Conservation (phyloP, 2,797 vertebrate species). For the Poeciliopsis gracilis region DNA sequence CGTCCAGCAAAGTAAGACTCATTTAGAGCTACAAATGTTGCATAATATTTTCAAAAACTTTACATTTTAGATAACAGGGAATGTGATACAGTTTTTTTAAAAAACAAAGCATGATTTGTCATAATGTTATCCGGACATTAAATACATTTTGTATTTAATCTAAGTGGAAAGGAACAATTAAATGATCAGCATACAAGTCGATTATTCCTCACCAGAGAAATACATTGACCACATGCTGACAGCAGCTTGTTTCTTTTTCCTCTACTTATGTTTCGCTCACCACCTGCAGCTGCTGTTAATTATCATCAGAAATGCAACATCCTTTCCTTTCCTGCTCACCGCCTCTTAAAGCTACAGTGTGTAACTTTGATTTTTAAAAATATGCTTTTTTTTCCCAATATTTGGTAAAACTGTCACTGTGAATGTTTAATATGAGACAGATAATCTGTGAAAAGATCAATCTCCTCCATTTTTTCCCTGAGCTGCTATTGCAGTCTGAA, state of each 20-base stretch:
- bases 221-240: not conserved
- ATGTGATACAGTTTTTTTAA: not conserved
- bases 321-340: constrained; percentile 12
- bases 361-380: too few species aligned
- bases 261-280: not conserved
- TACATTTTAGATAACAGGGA: not conserved
- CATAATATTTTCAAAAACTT: not conserved
- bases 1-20: not conserved
- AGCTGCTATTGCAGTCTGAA: too few species aligned
- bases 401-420: too few species aligned
- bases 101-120: not conserved
- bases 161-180: not conserved
- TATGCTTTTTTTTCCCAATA: too few species aligned
- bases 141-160: not conserved
- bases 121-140: not conserved
- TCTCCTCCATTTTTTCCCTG: too few species aligned
- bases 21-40: not conserved
- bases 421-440: too few species aligned
- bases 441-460: too few species aligned
- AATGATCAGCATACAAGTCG: not conserved
- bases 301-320: not conserved
- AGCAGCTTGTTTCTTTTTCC: not conserved
- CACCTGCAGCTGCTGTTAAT: not conserved
- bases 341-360: constrained; percentile 14
- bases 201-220: not conserved